These are phyloP conservation scores for Iselma pallidipennis DNA, from an alignment of 2,888 invertebrate genomes.

Conservation along the genomic window DNA sequence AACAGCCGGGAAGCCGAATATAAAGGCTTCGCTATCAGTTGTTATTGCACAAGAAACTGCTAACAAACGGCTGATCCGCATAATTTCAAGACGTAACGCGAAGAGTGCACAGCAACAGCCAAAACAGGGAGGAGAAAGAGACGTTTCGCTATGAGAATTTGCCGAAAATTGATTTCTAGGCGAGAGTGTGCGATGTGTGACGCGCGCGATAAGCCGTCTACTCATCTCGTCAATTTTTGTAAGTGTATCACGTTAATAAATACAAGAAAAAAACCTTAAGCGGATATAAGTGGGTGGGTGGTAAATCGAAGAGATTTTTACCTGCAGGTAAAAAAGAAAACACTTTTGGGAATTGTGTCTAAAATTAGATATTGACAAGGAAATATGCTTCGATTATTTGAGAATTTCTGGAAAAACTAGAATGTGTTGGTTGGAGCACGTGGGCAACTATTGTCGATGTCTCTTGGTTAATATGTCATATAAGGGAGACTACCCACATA, in stretches of 20 bases:
- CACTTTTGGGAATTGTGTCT: neutral
- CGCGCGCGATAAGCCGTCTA: slow-evolving; percentile 17
- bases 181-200: slow-evolving; percentile 18
- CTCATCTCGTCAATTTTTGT: slow-evolving; percentile 11
- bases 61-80: slow-evolving; percentile 31
- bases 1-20: slow-evolving; percentile 30
- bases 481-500: no score
- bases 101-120: neutral
- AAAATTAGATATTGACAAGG: neutral
- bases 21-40: slow-evolving; percentile 33
- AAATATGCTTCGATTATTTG: neutral
- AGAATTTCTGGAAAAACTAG: neutral
- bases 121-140: neutral
- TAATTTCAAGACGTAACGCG: slow-evolving; percentile 13
- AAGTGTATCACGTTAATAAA: slow-evolving; percentile 16
- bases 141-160: neutral
- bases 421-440: no score
- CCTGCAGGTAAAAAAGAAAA: neutral
- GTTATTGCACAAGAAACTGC: slow-evolving; percentile 33
- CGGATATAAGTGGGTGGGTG: no score
- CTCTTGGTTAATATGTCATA: no score
- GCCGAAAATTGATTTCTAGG: slow-evolving; percentile 19
- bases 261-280: neutral
- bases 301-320: neutral
- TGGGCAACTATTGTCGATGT: no score